Conservation (phyloP, 2,888 invertebrate species). For the Polietes domitor region DNA sequence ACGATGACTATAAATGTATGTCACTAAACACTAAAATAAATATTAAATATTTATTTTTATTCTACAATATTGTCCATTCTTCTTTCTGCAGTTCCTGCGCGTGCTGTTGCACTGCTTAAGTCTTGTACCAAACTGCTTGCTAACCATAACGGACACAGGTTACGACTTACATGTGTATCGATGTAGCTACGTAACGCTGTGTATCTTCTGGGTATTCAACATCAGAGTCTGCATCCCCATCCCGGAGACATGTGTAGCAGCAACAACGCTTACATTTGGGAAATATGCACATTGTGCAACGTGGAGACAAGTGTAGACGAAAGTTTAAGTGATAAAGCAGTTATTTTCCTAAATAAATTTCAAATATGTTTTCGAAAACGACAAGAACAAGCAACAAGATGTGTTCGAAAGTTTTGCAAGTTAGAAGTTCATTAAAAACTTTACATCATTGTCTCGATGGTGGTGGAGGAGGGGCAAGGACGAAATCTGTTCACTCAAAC, state of each 20-base stretch:
- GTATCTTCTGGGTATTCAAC: background rate
- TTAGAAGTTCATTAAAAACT: conserved; percentile 29
- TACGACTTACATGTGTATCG: conserved; percentile 39
- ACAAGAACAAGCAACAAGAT: background rate
- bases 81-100: background rate
- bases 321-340: conserved; percentile 28
- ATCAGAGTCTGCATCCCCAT: background rate
- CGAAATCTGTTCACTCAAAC: background rate
- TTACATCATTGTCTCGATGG: background rate
- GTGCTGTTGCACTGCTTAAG: too few relatives aligned
- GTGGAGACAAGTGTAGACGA: background rate
- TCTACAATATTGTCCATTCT: background rate
- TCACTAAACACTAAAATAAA: conserved; percentile 37
- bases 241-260: background rate
- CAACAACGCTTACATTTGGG: background rate
- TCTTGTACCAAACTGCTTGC: conserved; percentile 25
- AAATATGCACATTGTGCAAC: conserved; percentile 2
- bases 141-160: conserved; percentile 54
- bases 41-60: conserved; percentile 15
- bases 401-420: background rate
- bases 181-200: background rate
- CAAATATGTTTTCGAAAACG: background rate
- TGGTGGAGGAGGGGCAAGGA: background rate
- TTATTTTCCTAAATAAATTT: conserved; percentile 10
- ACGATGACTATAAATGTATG: conserved; percentile 23